phyloP scores from a whole-genome alignment of 2,113 vertebrate species.

The Syrmaticus mikado region DNA sequence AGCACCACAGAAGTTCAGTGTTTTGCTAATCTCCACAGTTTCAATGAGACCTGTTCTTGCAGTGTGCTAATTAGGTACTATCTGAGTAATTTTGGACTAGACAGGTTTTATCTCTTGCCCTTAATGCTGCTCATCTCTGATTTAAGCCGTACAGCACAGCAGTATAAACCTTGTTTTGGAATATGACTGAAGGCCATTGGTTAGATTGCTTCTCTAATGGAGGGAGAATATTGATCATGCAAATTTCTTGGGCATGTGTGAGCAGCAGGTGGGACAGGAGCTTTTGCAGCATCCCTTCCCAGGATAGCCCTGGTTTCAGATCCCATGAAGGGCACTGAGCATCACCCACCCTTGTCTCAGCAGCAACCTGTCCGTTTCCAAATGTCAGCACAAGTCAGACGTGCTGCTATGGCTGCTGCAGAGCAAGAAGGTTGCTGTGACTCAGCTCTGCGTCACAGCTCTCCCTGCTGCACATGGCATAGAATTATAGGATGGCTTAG shows the following conservation, averaged over 20 bases:
- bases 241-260: not conserved
- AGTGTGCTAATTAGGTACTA: not conserved
- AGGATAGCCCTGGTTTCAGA: accelerated
- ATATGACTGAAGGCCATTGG: accelerated
- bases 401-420: not conserved
- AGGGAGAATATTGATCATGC: not conserved
- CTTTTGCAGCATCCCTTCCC: not conserved
- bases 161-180: not conserved
- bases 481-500: not conserved
- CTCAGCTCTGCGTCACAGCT: not conserved
- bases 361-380: not conserved
- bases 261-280: not conserved
- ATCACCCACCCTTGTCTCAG: accelerated
- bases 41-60: not conserved
- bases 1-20: not conserved
- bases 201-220: not conserved
- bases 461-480: not conserved
- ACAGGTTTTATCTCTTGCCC: not conserved
- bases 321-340: accelerated
- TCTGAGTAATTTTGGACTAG: not conserved
- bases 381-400: accelerated
- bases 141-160: not conserved
- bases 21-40: not conserved
- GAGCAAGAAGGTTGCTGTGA: not conserved
- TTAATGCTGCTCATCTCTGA: not conserved